Evolutionary conservation across 2,888 invertebrate species (phyloP), one percentile per base, ranked within the genome.

Genomic region (Acronicta aceris): DNA sequence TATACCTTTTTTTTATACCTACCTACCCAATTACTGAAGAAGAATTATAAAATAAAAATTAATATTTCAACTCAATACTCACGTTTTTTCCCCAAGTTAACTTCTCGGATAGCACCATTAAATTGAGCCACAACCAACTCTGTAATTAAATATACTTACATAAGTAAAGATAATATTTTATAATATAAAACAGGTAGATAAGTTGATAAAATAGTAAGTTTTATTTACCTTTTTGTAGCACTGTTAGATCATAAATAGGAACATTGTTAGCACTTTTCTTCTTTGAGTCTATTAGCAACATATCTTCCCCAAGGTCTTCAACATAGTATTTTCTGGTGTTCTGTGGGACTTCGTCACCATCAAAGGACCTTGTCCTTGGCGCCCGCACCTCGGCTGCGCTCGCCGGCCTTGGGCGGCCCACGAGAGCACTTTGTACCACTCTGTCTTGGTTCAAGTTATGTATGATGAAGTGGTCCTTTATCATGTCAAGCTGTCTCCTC

Each of bases 51-150:
- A 5, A 30, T 40, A 30, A 48, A 50, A 38, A n/a, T 36, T 40
- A 33, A 36, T 36, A 38, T 15, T 21, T 25, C 49, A 4, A 30
- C 9, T 9, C 1, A 30, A 9, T 47, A 91, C 92, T 93, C 74
- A 94, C 94, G 71, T 79, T 89, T 72, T 40, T 51, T 74, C 49
- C 89, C 89, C 74, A 93, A 71, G 62, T 92, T 85, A 0, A 81
- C 61, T 76, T 94, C 92, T 55, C 65, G 73, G 41, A 83, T 67
- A 40, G 85, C 92, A 74, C 94, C 94, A 79, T 91, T 92, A 73
- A 93, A 94, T 48, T 94, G 93, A 60, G 86, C 88, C n/a, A 94
- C 84, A 59, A 90, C 74, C 48, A 87, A 74, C 56, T 90, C 94
- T 94, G 91, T 57, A 91, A 80, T 60, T 33, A 33, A 33, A 33